These are phyloP conservation scores for Grallaria varia DNA, from an alignment of 2,113 vertebrate genomes.

Conservation along the genomic window DNA sequence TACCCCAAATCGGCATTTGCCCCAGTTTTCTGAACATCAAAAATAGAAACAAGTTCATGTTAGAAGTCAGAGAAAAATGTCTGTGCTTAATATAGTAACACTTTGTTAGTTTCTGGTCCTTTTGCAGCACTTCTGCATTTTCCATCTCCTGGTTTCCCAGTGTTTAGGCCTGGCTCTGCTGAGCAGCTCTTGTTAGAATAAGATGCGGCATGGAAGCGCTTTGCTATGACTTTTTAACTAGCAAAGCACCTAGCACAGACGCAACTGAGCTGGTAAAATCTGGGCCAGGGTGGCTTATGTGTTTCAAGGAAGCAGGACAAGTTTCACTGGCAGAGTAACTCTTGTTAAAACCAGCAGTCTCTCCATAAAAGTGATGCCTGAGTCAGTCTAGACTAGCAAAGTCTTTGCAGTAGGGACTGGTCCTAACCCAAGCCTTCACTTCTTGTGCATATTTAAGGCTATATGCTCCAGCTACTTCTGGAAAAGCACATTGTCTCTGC, in stretches of 20 bases:
- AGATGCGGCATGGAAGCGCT: not conserved
- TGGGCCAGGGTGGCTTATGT: not conserved
- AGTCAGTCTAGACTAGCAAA: not conserved
- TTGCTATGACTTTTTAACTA: not conserved
- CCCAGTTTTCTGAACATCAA: slow-evolving; percentile 35
- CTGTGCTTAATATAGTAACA: slow-evolving; percentile 9
- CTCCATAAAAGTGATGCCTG: not conserved
- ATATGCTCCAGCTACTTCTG: not conserved
- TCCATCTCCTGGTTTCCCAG: not conserved
- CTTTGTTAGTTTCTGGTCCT: not conserved
- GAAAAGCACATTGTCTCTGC: not conserved
- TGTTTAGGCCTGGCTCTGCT: not conserved
- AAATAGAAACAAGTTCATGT: slow-evolving; percentile 44
- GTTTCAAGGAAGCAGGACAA: not conserved
- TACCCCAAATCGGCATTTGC: not conserved
- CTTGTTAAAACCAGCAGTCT: not conserved
- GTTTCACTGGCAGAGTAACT: not conserved
- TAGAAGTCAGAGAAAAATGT: not conserved
- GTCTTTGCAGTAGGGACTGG: not conserved
- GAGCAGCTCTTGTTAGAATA: not conserved
- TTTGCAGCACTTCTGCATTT: not conserved
- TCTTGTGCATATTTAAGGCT: not conserved
- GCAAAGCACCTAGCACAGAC: not conserved
- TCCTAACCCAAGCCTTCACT: not conserved
- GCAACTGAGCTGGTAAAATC: not conserved